A percentile compares a stretch with the other conserved stretches of the same genome.
Evolutionary conservation across 2,797 vertebrate genomes (phyloP).

Genomic region (Lerista edwardsae): DNA sequence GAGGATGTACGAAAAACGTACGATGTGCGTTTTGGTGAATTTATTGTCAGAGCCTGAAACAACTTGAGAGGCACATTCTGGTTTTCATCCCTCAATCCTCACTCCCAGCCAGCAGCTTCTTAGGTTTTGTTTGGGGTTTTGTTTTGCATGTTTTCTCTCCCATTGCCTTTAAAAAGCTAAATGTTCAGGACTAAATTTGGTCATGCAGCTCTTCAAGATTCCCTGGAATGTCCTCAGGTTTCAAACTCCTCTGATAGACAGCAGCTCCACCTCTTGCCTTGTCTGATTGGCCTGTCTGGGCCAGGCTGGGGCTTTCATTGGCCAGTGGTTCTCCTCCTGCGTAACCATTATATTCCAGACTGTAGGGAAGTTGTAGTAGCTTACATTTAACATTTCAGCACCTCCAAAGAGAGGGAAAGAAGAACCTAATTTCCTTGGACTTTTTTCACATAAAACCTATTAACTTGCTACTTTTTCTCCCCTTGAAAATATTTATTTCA

Average conservation of each 20-base stretch:
- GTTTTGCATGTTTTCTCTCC: slow-evolving; percentile 81
- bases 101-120: slow-evolving; percentile 41
- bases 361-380: slow-evolving; percentile 39
- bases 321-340: slow-evolving; percentile 52
- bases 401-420: slow-evolving; percentile 49
- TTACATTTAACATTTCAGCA: slow-evolving; percentile 63
- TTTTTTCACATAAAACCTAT: not conserved
- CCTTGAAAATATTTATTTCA: slow-evolving; percentile 33
- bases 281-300: slow-evolving; percentile 68
- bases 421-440: slow-evolving; percentile 43
- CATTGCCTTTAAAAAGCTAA: slow-evolving; percentile 98
- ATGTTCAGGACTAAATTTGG: slow-evolving; percentile 97
- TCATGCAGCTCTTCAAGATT: slow-evolving; percentile 94
- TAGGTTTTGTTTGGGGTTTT: slow-evolving; percentile 15
- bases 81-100: not conserved
- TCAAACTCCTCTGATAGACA: slow-evolving; percentile 82
- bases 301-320: slow-evolving; percentile 66
- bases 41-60: not conserved
- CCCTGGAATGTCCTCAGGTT: slow-evolving; percentile 95
- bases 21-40: not conserved
- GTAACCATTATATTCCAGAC: slow-evolving; percentile 42
- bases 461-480: slow-evolving; percentile 31
- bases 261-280: slow-evolving; percentile 74
- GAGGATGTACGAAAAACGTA: rapidly evolving
- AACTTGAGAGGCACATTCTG: not conserved